Conservation (phyloP, 2,797 vertebrate genomes). For the Poeciliopsis paucimaculata region DNA sequence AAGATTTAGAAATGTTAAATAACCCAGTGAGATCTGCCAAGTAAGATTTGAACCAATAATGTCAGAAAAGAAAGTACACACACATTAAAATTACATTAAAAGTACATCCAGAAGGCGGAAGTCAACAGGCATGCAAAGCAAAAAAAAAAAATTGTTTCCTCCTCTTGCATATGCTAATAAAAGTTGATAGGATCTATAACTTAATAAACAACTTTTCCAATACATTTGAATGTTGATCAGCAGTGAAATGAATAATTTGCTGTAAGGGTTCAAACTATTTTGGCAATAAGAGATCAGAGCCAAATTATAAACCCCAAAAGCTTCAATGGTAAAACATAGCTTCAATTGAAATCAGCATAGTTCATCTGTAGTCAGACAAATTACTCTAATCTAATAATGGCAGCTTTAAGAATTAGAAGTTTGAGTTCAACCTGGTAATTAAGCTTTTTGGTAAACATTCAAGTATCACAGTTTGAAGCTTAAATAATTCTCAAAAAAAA, state of each 20-base stretch:
- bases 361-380: not conserved
- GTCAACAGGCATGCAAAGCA: not conserved
- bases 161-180: too few relatives aligned
- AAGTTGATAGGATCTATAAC: not conserved
- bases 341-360: not conserved
- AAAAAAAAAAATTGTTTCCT: not conserved
- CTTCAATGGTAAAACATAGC: not conserved
- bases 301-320: not conserved
- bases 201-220: not conserved
- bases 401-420: not conserved
- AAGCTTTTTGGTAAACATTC: not conserved
- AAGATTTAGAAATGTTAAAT: not conserved
- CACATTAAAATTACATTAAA: not conserved
- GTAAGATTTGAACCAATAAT: not conserved
- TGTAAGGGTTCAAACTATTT: not conserved
- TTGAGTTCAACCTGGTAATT: not conserved
- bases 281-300: not conserved
- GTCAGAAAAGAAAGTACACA: not conserved
- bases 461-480: not conserved
- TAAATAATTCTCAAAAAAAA: not conserved
- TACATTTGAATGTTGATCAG: not conserved
- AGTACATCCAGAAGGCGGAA: not conserved
- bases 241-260: not conserved
- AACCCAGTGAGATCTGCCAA: not conserved
- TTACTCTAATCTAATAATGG: not conserved